Base-by-base conservation (phyloP, 1,140 invertebrate species). In the Caenorhabditis latens region DNA sequence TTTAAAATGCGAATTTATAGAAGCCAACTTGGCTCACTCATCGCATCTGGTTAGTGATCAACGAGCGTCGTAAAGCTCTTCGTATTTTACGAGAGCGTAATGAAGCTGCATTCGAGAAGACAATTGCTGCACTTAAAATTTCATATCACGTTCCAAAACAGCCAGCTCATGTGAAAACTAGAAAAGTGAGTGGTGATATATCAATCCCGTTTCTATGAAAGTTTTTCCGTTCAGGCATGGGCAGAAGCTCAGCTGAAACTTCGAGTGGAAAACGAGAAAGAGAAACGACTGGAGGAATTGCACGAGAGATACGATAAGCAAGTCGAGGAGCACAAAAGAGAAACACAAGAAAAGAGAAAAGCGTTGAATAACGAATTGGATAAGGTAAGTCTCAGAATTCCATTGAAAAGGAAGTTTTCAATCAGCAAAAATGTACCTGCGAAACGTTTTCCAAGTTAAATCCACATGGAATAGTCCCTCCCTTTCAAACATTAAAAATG, bases 251-350 rank as follows among this genome's bases (percentile, higher is more conserved):
- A 91, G 58, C 82, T 92, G 32, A 71, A 84, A 9, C 48, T 84
- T 14, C 86, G 91, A 16, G 90, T 92, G 4, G 90, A 91, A 24
- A 83, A 71, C 16, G 91, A 92, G 50, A 92, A 92, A 71, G 92
- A 92, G 85, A 71, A 87, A 24, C 61, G 88, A 21, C 79, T 92
- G n/a, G 84, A 88, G 40, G 87, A 86, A 53, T 88, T 91, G n/a
- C 90, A 92, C 83, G 84, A 87, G 40, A 84, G 84, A 14, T 86
- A 90, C 24, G 82, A 75, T 16, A 63, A 58, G 19, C 83, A 82
- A 86, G 42, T 82, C 42, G 90, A 87, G 43, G 85, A 89, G 8
- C 32, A 61, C 13, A 48, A 87, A 65, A 58, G 32, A 11, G 79
- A 58, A 13, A 88, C 90, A 40, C 53, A 90, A 16, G 53, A 85